phyloP scores from a whole-genome alignment of 2,888 invertebrate species.

The Allolobophora icterica region DNA sequence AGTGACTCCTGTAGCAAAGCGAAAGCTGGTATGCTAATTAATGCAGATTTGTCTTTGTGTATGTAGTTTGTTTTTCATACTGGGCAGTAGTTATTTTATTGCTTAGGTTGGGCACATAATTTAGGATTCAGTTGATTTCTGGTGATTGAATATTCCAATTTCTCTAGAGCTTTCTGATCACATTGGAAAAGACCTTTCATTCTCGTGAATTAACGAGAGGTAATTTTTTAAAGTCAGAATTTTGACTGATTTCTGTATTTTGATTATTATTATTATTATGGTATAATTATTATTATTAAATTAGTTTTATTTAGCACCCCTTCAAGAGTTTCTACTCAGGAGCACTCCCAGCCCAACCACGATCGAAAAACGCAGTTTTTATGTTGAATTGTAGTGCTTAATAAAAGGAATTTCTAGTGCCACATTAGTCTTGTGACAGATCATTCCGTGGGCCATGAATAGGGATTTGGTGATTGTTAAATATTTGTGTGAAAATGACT shows the following conservation, averaged over 20 bases:
- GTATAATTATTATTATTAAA: too few relatives aligned
- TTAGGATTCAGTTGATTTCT: neutral
- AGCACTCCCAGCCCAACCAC: too few relatives aligned
- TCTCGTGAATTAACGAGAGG: neutral
- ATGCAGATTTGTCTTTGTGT: neutral
- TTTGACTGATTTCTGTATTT: neutral
- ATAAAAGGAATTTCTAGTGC: neutral
- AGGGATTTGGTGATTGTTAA: neutral
- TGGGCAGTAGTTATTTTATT: neutral
- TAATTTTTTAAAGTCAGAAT: neutral
- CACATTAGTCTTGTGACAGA: neutral
- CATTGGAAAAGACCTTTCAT: too few relatives aligned
- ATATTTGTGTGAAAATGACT: neutral
- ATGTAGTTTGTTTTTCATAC: neutral
- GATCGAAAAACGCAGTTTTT: too few relatives aligned
- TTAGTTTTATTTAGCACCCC: too few relatives aligned
- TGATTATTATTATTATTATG: too few relatives aligned
- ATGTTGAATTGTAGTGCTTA: neutral
- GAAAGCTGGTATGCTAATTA: constrained; percentile 21
- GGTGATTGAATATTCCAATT: too few relatives aligned
- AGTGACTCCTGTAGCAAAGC: neutral
- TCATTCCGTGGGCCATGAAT: neutral
- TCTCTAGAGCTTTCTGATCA: too few relatives aligned
- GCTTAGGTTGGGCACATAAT: neutral
- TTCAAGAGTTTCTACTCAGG: too few relatives aligned